phyloP scores from a whole-genome alignment of 2,888 invertebrate genomes.

The Sinohyriopsis cumingii region DNA sequence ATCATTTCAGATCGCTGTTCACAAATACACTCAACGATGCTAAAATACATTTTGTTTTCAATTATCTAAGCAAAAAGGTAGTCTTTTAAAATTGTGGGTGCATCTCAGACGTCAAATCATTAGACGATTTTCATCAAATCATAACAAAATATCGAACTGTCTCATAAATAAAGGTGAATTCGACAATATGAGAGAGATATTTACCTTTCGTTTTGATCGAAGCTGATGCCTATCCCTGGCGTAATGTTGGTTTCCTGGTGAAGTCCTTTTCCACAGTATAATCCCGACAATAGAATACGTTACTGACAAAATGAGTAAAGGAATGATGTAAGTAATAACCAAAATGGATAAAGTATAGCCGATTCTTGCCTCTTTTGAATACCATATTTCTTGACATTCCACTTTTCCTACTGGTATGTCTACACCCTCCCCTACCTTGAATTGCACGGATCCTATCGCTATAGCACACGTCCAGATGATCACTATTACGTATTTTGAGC shows the following conservation, averaged over 20 bases:
- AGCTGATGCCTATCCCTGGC: conserved; percentile 72
- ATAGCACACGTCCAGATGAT: conserved; percentile 72
- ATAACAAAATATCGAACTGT: too few species aligned
- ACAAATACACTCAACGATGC: too few species aligned
- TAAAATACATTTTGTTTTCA: too few species aligned
- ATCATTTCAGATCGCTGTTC: too few species aligned
- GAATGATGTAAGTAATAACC: conserved; percentile 69
- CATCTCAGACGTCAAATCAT: too few species aligned
- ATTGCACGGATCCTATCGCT: conserved; percentile 71
- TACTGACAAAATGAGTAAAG: conserved; percentile 72
- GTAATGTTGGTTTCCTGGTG: conserved; percentile 74
- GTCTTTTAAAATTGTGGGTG: too few species aligned
- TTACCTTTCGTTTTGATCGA: conserved; percentile 72
- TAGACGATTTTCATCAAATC: too few species aligned
- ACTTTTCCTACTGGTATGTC: conserved; percentile 33
- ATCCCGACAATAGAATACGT: conserved; percentile 73
- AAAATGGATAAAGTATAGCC: conserved; percentile 64
- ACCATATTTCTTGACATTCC: conserved; percentile 55
- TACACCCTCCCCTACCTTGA: conserved; percentile 58
- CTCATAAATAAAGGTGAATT: too few species aligned
- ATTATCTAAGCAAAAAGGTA: too few species aligned
- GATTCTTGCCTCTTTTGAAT: conserved; percentile 27
- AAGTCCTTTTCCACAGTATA: conserved; percentile 72
- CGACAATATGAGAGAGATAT: conserved; percentile 3
- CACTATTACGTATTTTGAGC: conserved; percentile 70